These are phyloP conservation scores for Heloderma charlesbogerti DNA, from an alignment of 2,113 vertebrate genomes.

Conservation along the genomic window DNA sequence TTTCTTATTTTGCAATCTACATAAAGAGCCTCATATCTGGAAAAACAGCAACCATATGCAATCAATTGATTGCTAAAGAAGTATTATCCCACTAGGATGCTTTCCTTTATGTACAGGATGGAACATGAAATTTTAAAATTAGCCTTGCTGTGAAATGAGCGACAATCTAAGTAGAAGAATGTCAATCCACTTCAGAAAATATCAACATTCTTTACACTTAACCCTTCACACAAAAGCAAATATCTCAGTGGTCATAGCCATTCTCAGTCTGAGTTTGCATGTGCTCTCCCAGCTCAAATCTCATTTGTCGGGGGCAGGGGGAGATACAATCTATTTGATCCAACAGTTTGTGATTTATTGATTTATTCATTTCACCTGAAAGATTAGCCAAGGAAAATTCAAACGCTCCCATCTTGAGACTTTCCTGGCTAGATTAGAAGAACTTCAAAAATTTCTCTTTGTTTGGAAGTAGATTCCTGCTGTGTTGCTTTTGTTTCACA, in stretches of 20 bases:
- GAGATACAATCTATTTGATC: not conserved
- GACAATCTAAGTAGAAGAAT: slow-evolving; percentile 69
- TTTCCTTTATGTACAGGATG: slow-evolving; percentile 59
- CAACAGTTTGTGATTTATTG: not conserved
- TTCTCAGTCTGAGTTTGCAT: not conserved
- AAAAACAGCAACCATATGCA: slow-evolving; percentile 57
- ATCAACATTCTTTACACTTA: slow-evolving; percentile 61
- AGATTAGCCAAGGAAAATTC: not conserved
- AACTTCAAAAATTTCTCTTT: slow-evolving; percentile 38
- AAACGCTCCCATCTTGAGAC: not conserved
- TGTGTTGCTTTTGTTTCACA: slow-evolving; percentile 30
- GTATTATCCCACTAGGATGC: slow-evolving; percentile 69
- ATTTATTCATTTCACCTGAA: not conserved
- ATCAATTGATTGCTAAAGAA: slow-evolving; percentile 68
- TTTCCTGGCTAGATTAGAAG: not conserved
- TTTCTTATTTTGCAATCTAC: slow-evolving; percentile 53
- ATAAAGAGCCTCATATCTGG: slow-evolving; percentile 57
- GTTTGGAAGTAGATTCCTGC: not conserved
- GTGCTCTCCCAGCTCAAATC: not conserved
- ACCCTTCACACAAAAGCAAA: slow-evolving; percentile 23
- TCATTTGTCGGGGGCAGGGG: not conserved
- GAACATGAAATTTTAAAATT: slow-evolving; percentile 68
- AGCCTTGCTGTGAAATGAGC: slow-evolving; percentile 66
- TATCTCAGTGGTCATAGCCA: slow-evolving; percentile 10
- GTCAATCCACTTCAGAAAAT: slow-evolving; percentile 68